Percentiles rank a stretch among this genome's conserved stretches.
Conservation (phyloP, 2,113 vertebrate genomes). For the Rattus rattus region DNA sequence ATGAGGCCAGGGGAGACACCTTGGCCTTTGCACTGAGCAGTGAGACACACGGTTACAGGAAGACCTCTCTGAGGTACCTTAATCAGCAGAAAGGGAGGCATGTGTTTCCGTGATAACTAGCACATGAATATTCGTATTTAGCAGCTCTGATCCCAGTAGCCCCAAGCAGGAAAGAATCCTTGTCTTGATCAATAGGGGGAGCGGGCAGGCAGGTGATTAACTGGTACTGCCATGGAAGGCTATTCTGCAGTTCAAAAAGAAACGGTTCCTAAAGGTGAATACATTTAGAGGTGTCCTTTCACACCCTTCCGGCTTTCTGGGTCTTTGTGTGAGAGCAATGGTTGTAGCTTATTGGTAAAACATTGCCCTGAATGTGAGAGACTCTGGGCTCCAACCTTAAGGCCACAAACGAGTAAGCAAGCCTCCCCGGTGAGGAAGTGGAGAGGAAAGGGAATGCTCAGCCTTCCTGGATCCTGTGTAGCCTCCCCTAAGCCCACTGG, state of each 20-base stretch:
- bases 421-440: background rate
- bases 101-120: background rate
- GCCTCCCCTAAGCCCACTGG: background rate
- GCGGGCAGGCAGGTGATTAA: background rate
- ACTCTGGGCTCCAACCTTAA: background rate
- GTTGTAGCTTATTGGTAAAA: background rate
- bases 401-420: background rate
- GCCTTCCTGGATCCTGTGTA: background rate
- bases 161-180: background rate
- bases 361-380: background rate
- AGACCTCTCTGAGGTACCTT: background rate
- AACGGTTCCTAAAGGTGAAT: background rate
- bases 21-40: background rate
- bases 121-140: background rate
- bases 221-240: background rate
- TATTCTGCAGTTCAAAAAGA: background rate
- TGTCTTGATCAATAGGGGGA: background rate
- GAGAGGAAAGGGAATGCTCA: background rate
- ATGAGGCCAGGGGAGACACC: background rate
- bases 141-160: background rate
- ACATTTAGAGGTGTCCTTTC: background rate
- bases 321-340: background rate
- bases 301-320: background rate
- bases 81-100: background rate
- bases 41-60: background rate